Conservation (phyloP, 1,140 invertebrate species). For the Charaxes varanes region DNA sequence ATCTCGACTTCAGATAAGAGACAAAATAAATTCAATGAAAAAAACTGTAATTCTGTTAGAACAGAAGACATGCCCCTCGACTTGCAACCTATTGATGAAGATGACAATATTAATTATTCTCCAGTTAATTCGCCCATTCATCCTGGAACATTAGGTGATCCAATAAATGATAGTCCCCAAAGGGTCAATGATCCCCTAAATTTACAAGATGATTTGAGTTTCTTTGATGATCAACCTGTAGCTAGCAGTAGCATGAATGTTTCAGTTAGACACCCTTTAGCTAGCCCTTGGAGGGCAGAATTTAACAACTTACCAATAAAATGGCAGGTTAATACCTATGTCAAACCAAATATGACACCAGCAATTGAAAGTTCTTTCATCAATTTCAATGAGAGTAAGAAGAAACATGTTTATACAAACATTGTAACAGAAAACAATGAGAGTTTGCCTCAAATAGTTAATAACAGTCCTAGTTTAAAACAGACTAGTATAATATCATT, state of each 20-base stretch:
- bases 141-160: conserved; percentile 12
- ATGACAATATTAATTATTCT: conserved; percentile 49
- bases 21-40: conserved; percentile 18
- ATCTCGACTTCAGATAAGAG: not conserved
- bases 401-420: conserved; percentile 66
- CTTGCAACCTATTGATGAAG: conserved; percentile 34
- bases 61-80: conserved; percentile 55
- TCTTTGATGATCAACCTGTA: conserved; percentile 56
- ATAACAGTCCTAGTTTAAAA: conserved; percentile 36
- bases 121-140: conserved; percentile 45
- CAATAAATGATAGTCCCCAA: not conserved
- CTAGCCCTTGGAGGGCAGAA: conserved; percentile 60
- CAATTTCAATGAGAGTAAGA: conserved; percentile 46
- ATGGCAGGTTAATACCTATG: conserved; percentile 58
- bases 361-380: conserved; percentile 60
- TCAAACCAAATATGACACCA: conserved; percentile 65
- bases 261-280: conserved; percentile 44
- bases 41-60: conserved; percentile 41
- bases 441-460: conserved; percentile 27
- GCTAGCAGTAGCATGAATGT: conserved; percentile 62
- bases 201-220: conserved; percentile 50
- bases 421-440: conserved; percentile 39
- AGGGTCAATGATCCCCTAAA: conserved; percentile 40
- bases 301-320: conserved; percentile 60
- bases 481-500: conserved; percentile 64